Base-by-base conservation (phyloP, 2,888 invertebrate species). In the Trilocha varians region DNA sequence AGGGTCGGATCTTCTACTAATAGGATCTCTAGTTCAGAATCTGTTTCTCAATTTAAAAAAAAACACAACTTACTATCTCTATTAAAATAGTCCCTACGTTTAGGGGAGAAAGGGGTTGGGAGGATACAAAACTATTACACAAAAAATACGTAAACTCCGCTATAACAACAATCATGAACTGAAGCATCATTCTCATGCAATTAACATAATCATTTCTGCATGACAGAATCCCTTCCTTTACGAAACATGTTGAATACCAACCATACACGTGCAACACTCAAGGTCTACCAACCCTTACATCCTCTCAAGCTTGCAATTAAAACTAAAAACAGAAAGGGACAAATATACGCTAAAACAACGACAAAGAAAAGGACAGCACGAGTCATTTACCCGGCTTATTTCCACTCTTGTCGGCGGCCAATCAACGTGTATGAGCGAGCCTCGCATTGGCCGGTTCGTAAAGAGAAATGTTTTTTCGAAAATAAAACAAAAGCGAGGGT, bases 391-490 rank as follows among this genome's bases (percentile, higher is more conserved):
- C 69, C 67, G 69, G 79, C 83, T 84, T 84, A 82, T 83, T 82
- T 82, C 80, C 74, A 74, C 79, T 78, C 73, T 82, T 80, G 82
- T 80, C 74, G 80, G 78, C 80, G 80, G 84, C 85, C 85, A 85
- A 85, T 85, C 84, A 84, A 82, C 83, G 80, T 71, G 73, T 68
- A 71, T 70, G 69, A 69, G 64, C 76, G 70, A 69, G 79, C 74
- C 72, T 69, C 74, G 69, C 83, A 85, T 84, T 83, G 84, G 84
- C 78, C 79, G 70, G 68, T 77, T 76, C 79, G 79, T 80, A 84
- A 78, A 76, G 78, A 78, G 76, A 80, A 67, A 67, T 70, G 73
- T 78, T 77, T 70, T 77, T 75, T 65, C 57, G 72, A 76, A 78
- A 71, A 70, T 65, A 62, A 69, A 80, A 79, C 78, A 82, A 83